Evolutionary conservation across 2,113 vertebrate genomes (phyloP).

Genomic region (Opisthocomus hoazin): DNA sequence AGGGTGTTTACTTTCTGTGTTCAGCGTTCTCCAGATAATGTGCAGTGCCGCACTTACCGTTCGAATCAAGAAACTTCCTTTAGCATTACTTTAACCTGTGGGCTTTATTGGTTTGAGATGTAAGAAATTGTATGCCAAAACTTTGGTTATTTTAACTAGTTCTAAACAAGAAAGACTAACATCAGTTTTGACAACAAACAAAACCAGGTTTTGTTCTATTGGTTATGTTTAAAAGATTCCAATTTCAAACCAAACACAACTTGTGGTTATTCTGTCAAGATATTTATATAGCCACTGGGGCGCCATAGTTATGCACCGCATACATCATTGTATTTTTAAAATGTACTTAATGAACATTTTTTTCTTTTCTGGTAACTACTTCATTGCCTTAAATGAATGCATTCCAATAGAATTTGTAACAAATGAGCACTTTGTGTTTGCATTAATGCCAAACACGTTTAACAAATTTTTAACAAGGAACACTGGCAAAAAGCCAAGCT

Average conservation of each 20-base stretch:
- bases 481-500: constrained; percentile 81
- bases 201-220: constrained; percentile 77
- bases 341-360: constrained; percentile 83
- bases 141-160: constrained; percentile 57
- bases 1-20: constrained; percentile 19
- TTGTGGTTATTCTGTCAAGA: constrained; percentile 88
- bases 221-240: constrained; percentile 80
- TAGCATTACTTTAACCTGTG: constrained; percentile 13
- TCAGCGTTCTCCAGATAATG: constrained; percentile 34
- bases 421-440: constrained; percentile 93
- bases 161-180: constrained; percentile 72
- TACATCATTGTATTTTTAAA: constrained; percentile 91
- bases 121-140: constrained; percentile 40
- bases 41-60: background rate
- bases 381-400: constrained; percentile 86
- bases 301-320: constrained; percentile 81
- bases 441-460: constrained; percentile 89
- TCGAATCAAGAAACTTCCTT: constrained; percentile 5
- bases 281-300: constrained; percentile 88
- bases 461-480: constrained; percentile 89
- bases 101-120: constrained; percentile 48
- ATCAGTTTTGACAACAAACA: constrained; percentile 80
- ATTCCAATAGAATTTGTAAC: constrained; percentile 87
- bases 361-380: constrained; percentile 84
- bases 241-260: constrained; percentile 87